Base-by-base conservation (phyloP, 64 coral and sea anemone genomes). In the Pocillopora verrucosa region DNA sequence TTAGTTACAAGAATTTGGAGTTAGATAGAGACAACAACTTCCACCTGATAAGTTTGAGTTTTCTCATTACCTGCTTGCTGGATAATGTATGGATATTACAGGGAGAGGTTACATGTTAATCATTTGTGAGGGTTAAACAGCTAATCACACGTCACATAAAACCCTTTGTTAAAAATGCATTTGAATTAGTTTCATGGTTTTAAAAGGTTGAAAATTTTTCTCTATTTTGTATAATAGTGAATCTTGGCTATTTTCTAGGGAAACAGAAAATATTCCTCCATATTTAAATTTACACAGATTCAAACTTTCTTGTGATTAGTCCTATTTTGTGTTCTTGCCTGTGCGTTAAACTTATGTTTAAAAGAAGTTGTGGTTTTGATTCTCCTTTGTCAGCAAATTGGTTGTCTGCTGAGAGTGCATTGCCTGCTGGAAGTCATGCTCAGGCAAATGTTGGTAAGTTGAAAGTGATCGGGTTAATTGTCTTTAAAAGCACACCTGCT, bases 341-440 rank as follows among this genome's bases (percentile, higher is more conserved):
- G 6, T 56, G 20, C 9, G 12, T 56, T 87, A 4, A 51, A 51
- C 41, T 51, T 3, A 79, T 7, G 3, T 56, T 10, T 11, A 12
- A n/a, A 59, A 19, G 37, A 79, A 5, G 13, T 11, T 12, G 22
- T 36, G 16, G 20, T 4, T 64, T 69, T 69, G 67, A 58, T 87
- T 79, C 79, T 41, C 9, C 63, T 35, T 56, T 30, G 38, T 56
- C 75, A 96, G 94, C 94, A 30, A 85, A 93, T 58, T 96, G 94
- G 94, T 61, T 96, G 36, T 93, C 87, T 80, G 84, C 88, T 86
- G 94, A 96, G 16, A 88, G 94, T 59, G 65, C 56, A 41, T 68
- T 70, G 4, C 56, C 77, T 61, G 57, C 77, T 58, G 35, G 87
- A 60, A 88, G 64, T 78, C 82, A 92, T 74, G 62, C 13, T 0